A percentile compares a stretch with the other conserved stretches of the same genome.
phyloP scores from a whole-genome alignment of 2,113 vertebrate species.

The Noturus placidus region DNA sequence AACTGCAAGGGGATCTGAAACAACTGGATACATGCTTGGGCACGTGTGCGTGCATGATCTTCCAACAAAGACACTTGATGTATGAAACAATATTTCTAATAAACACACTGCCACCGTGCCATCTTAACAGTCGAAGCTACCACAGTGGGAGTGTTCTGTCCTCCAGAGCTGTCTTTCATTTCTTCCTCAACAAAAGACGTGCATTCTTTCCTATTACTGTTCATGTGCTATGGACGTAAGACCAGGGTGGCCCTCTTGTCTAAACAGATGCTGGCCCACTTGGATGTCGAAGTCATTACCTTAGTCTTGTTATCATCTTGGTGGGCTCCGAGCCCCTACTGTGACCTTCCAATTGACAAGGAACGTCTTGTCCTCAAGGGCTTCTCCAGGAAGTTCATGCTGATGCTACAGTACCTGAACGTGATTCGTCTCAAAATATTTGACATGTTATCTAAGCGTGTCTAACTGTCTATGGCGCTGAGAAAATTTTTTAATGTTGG shows the following conservation, averaged over 20 bases:
- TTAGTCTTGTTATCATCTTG: neutral
- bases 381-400: neutral
- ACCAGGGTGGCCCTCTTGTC: neutral
- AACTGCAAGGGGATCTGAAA: neutral
- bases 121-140: neutral
- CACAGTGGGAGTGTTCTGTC: neutral
- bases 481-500: neutral
- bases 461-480: neutral
- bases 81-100: neutral
- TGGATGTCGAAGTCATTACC: neutral
- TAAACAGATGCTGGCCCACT: neutral
- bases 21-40: neutral
- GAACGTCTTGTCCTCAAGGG: neutral
- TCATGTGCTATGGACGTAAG: neutral
- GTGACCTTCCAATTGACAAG: neutral
- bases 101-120: neutral
- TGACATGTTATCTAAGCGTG: neutral
- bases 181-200: neutral
- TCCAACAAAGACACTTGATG: neutral
- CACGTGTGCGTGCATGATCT: neutral
- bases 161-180: neutral
- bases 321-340: neutral
- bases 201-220: neutral
- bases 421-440: neutral
- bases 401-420: neutral